Percentiles rank a stretch among this genome's conserved stretches.
phyloP scores from a whole-genome alignment of 1,140 invertebrate genomes.

The Polypedilum vanderplanki region DNA sequence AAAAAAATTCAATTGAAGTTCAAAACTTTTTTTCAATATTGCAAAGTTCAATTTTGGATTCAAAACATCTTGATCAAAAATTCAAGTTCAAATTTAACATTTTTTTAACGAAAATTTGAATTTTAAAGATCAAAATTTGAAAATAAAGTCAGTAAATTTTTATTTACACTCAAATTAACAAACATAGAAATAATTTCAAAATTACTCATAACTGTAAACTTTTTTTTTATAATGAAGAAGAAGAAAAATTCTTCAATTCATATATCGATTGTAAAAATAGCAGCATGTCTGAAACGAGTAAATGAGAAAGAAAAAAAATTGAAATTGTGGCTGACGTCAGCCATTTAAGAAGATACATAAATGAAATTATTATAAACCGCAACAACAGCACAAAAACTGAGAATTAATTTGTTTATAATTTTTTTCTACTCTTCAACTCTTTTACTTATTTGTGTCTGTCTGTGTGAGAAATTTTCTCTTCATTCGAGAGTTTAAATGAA shows the following conservation, averaged over 20 bases:
- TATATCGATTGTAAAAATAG: slow-evolving; percentile 13
- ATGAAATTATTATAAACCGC: slow-evolving; percentile 16
- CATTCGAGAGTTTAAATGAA: neutral
- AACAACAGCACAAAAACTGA: neutral
- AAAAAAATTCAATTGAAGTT: no score
- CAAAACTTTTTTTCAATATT: no score
- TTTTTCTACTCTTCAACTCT: neutral
- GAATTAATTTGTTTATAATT: slow-evolving; percentile 20
- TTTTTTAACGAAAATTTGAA: no score
- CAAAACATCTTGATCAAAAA: no score
- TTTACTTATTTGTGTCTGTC: neutral
- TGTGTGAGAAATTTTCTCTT: neutral
- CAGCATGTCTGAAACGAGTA: neutral
- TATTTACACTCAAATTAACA: no score
- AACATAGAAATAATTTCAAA: no score
- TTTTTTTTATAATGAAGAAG: no score
- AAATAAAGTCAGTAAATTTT: no score
- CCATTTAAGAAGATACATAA: slow-evolving; percentile 7
- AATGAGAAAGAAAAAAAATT: neutral
- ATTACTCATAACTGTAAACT: no score
- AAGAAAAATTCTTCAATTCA: neutral
- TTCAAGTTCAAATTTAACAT: no score
- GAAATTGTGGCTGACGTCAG: slow-evolving; percentile 10
- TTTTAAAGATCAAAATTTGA: no score
- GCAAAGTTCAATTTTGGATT: no score